phyloP scores from a whole-genome alignment of 2,113 vertebrate species.

The Seriola quinqueradiata region DNA sequence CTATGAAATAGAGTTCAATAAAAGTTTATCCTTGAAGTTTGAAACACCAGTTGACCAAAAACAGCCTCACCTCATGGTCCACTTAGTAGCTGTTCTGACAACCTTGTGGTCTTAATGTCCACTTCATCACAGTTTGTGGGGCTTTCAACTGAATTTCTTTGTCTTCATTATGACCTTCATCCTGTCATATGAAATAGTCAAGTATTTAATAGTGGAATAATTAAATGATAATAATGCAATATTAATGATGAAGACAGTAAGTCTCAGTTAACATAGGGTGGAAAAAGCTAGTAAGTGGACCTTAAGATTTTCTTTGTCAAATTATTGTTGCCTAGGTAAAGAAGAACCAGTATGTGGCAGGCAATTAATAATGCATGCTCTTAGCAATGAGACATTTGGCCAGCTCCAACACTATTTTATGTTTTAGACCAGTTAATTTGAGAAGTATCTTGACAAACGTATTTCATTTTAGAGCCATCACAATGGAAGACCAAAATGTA shows the following conservation, averaged over 20 bases:
- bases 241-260: not conserved
- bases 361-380: slow-evolving; percentile 4
- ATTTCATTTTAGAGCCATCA: not conserved
- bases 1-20: not conserved
- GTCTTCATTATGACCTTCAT: not conserved
- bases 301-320: not conserved
- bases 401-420: not conserved
- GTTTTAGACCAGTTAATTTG: not conserved
- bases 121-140: not conserved
- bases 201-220: not conserved
- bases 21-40: not conserved
- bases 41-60: not conserved
- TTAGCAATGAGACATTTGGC: not conserved
- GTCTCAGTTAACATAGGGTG: fast-evolving
- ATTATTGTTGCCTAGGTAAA: not conserved
- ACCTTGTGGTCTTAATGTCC: not conserved
- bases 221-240: not conserved
- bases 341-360: slow-evolving; percentile 13
- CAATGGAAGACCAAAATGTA: not conserved
- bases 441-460: not conserved
- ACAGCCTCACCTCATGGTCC: not conserved
- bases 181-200: not conserved
- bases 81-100: not conserved
- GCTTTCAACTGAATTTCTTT: not conserved
- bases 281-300: not conserved